Base-by-base conservation (phyloP, 2,888 invertebrate genomes). In the Lasioglossum villosulum region DNA sequence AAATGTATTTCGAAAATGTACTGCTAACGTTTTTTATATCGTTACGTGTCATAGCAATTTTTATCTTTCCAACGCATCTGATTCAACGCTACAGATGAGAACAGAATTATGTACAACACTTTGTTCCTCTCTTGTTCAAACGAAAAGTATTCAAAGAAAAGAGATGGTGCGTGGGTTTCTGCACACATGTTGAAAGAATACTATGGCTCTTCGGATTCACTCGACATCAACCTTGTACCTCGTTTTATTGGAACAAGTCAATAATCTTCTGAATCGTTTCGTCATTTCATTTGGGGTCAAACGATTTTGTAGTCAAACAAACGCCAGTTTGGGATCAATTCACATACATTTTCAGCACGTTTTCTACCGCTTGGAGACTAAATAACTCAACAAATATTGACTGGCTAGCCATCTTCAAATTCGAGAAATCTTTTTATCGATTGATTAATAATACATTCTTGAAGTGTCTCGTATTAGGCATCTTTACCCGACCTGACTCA, bases 191-290 rank as follows among this genome's bases (percentile, higher is more conserved):
- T 12, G n/a, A n/a, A 56, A n/a, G n/a, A 56, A 23, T 56, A 56
- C 12, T 56, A 56, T n/a, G 56, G 4, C n/a, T n/a, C 56, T n/a
- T 56, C 3, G 8, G 10, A n/a, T 10, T 56, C 56, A 23, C 56
- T 56, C n/a, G n/a, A 56, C 56, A 12, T 12, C n/a, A 56, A 56
- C 56, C 56, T 56, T 56, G 56, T n/a, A n/a, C n/a, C n/a, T 56
- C 56, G n/a, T 56, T 56, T 56, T n/a, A 56, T 56, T n/a, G n/a
- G n/a, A 56, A 56, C 56, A 56, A 56, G 56, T 12, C n/a, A 56
- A 56, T 12, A 56, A 56, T 56, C n/a, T 56, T 56, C 12, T n/a
- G n/a, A 56, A 56, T n/a, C n/a, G 56, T 56, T 56, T 56, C 56
- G n/a, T n/a, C 56, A 56, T 56, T 56, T 10, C 56, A 12, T 56